These are phyloP conservation scores for Ginglymostoma cirratum DNA, from an alignment of 2,113 vertebrate species.

Conservation along the genomic window DNA sequence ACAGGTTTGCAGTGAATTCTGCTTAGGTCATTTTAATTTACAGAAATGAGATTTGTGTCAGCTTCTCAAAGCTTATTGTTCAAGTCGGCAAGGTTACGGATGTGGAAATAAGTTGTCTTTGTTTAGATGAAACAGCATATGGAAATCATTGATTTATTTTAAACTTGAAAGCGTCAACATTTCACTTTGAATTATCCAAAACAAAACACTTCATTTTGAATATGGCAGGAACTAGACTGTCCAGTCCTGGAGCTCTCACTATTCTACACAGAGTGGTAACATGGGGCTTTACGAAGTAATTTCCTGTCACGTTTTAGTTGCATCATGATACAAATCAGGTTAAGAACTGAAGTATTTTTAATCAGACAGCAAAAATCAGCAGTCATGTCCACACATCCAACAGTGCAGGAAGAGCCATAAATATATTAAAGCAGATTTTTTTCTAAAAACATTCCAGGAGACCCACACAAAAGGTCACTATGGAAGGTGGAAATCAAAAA, in stretches of 20 bases:
- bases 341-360: no score
- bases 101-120: neutral
- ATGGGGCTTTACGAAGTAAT: neutral
- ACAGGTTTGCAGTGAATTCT: no score
- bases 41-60: neutral
- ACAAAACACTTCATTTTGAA: neutral
- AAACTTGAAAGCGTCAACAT: neutral
- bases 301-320: neutral
- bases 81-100: neutral
- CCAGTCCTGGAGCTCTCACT: neutral
- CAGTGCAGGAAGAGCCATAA: neutral
- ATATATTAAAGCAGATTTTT: neutral
- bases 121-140: neutral
- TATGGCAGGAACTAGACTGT: neutral
- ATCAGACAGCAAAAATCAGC: no score
- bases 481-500: neutral
- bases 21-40: neutral
- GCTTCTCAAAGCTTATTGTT: neutral
- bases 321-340: neutral
- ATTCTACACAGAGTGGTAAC: neutral
- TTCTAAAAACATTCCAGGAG: neutral
- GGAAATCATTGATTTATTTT: neutral
- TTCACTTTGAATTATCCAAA: neutral
- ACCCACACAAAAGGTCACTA: neutral
- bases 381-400: no score